Evolutionary conservation across 2,888 invertebrate species (phyloP), one percentile per base, ranked within the genome.

Genomic region (Hirudinaria manillensis): DNA sequence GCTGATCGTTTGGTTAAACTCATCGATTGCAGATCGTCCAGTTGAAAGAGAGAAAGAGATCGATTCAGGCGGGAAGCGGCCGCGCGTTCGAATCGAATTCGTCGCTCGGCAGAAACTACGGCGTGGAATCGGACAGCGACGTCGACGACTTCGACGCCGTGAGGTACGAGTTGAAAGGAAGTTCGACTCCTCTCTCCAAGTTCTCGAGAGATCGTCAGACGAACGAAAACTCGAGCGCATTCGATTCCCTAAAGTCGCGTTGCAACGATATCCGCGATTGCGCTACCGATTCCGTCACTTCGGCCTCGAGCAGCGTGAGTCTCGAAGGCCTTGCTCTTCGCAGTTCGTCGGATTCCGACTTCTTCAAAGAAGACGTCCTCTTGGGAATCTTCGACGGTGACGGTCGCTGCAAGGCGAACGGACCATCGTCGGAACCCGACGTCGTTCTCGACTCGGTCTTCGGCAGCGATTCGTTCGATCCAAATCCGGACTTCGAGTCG

Each of bases 11-110:
- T 45, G 45, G 0, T 53, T 66, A 16, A 45, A 45, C 13, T 10
- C 16, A 45, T 7, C 3, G 16, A 45, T 45, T 45, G 24, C 80
- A 85, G 85, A 81, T 84, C 66, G 75, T 84, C 61, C 83, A 84
- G 79, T 78, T 85, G 76, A 83, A 83, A 76, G n/a, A 68, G 32
- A 68, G 34, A n/a, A 32, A 36, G n/a, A n/a, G n/a, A 10, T n/a
- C 4, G 36, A 68, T 68, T 24, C n/a, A 32, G 10, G 16, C 32
- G 3, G 29, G 68, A 32, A 68, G 2, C 7, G 2, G 1, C 36
- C 68, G 32, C 6, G 34, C 13, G 1, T 13, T 4, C 29, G 68
- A 7, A 10, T 68, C 36, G 2, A 13, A 6, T 34, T 6, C 29
- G n/a, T 67, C 27, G 29, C 24, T 34, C 3, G 13, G 32, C 32